Evolutionary conservation across 2,797 vertebrate genomes (phyloP).

Genomic region (Nothura maculosa): DNA sequence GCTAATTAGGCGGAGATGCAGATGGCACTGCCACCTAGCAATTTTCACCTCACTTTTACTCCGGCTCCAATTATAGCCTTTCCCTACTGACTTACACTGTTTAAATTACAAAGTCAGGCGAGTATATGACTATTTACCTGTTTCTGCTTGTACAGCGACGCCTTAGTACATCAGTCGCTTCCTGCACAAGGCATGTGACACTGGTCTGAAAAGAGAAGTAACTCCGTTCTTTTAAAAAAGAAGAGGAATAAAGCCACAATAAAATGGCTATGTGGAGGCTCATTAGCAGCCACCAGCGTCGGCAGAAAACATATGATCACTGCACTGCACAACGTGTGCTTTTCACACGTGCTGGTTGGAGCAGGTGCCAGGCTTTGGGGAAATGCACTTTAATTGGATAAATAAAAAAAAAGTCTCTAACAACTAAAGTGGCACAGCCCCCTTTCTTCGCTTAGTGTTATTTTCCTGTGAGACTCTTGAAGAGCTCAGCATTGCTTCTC

Average conservation of each 20-base stretch:
- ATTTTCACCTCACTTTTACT: constrained; percentile 84
- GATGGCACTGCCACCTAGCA: constrained; percentile 82
- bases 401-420: constrained; percentile 26
- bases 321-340: not conserved
- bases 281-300: constrained; percentile 33
- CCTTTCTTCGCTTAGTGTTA: constrained; percentile 1
- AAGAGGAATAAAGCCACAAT: constrained; percentile 31
- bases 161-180: constrained; percentile 74
- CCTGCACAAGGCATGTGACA: constrained; percentile 54
- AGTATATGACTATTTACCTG: constrained; percentile 78
- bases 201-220: constrained; percentile 36
- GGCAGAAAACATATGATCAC: constrained; percentile 43
- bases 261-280: constrained; percentile 41
- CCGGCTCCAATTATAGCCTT: constrained; percentile 80
- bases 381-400: constrained; percentile 69
- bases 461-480: constrained; percentile 11
- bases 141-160: constrained; percentile 73
- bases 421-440: not conserved
- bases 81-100: constrained; percentile 81
- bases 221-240: constrained; percentile 11
- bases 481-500: not conserved
- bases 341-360: constrained; percentile 35
- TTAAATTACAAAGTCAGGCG: constrained; percentile 81
- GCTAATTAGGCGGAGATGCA: constrained; percentile 83
- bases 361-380: constrained; percentile 58